Evolutionary conservation across 2,113 vertebrate species (phyloP), one percentile per base, ranked within the genome.

Genomic region (Phainopepla nitens): DNA sequence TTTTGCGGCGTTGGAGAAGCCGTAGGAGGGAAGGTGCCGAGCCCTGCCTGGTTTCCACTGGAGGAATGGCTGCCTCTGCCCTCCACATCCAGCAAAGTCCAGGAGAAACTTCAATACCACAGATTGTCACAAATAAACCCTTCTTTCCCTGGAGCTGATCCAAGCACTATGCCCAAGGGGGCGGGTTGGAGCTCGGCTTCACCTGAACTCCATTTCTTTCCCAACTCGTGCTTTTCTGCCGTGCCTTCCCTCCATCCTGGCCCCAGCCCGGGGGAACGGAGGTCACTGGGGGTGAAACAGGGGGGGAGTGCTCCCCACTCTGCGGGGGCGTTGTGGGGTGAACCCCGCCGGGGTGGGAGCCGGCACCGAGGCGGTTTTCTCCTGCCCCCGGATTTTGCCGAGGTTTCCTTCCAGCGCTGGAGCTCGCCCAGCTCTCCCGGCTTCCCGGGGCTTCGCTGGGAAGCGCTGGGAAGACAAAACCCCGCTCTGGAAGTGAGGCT

Each of bases 381-480:
- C 21, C 77, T 49, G 47, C 35, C 58, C 65, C 76, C 42, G 61
- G 76, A 17, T 65, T 86, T 73, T 66, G 69, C 61, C 9, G 7
- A 91, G 65, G 72, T 87, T 96, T 95, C 72, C 84, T 90, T 33
- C 29, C 93, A 73, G 77, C 0, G 1, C 91, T 94, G 93, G 93
- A 94, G 91, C 94, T 47, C 6, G 22, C 93, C 95, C 91, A 92
- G 83, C 79, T 51, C 94, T 96, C 69, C 89, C 5, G 47, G 76
- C 90, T 89, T 96, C 94, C 94, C n/a, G 64, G 89, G 93, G 95
- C 83, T 95, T 42, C 80, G 6, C 81, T 94, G 94, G 90, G 83
- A 96, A 95, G 79, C 42, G 45, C 64, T 84, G 89, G 58, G 93
- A 89, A 96, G 94, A 96, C 94, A 95, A 96, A 95, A 94, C 86